These are phyloP conservation scores for Corythornis vintsioides DNA, from an alignment of 2,113 vertebrate species.

Conservation along the genomic window DNA sequence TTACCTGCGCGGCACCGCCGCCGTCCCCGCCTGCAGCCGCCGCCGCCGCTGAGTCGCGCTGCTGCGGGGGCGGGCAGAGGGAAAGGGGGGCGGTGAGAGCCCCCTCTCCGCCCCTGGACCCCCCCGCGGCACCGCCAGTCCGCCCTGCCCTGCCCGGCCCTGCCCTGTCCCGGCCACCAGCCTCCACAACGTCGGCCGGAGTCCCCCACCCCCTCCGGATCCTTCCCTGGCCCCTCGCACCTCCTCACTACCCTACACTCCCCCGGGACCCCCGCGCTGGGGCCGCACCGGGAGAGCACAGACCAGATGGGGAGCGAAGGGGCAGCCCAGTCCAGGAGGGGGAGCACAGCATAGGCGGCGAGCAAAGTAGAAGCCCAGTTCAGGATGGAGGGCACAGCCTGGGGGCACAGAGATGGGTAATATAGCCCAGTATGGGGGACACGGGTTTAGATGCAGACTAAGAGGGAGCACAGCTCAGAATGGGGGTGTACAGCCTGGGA, in stretches of 20 bases:
- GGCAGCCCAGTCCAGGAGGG: background rate
- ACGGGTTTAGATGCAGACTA: background rate
- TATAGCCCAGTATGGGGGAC: background rate
- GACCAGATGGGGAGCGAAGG: background rate
- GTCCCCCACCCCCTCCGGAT: background rate
- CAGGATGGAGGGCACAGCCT: background rate
- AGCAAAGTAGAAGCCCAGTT: no score
- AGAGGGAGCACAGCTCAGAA: background rate
- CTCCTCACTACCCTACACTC: background rate
- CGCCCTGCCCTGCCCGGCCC: background rate
- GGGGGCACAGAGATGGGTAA: background rate
- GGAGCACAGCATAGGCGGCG: background rate
- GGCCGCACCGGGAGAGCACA: background rate
- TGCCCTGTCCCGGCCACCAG: background rate
- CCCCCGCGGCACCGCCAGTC: background rate
- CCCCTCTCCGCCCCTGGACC: background rate
- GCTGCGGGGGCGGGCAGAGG: background rate
- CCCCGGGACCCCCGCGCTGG: background rate
- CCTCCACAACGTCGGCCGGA: no score
- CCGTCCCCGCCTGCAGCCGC: constrained; percentile 2
- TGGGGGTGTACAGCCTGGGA: background rate
- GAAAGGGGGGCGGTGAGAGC: background rate
- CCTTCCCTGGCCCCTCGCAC: background rate
- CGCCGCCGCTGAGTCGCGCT: background rate
- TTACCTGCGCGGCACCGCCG: background rate